A percentile compares a stretch with the other conserved stretches of the same genome.
Conservation (phyloP, 2,113 vertebrate species). For the Rhinopomastus cyanomelas region DNA sequence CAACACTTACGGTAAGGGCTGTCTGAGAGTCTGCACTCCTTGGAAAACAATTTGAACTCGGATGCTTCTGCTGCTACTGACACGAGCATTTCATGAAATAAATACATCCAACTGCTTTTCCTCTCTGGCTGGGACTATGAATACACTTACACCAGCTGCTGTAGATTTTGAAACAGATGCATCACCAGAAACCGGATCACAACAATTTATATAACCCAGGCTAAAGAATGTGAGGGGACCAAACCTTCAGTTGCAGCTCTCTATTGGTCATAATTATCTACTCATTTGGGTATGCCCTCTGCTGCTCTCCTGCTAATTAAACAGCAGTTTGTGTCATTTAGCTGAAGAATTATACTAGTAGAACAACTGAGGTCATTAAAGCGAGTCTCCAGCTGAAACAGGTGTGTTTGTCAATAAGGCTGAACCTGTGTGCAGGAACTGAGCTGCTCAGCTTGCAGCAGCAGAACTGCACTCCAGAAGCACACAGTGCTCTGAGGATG, state of each 20-base stretch:
- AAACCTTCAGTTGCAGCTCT: neutral
- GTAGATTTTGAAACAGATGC: slow-evolving; percentile 24
- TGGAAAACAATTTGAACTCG: neutral
- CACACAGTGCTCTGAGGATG: accelerated
- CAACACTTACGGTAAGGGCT: neutral
- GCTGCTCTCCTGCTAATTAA: slow-evolving; percentile 20
- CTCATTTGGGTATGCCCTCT: neutral
- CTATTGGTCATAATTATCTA: slow-evolving; percentile 10
- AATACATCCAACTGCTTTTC: neutral
- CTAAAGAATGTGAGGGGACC: accelerated
- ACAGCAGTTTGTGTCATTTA: neutral
- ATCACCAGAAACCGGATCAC: neutral
- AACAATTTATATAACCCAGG: slow-evolving; percentile 21
- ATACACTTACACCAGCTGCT: slow-evolving; percentile 3
- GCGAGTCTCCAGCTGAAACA: neutral
- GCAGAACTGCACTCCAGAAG: neutral
- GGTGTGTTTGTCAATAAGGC: neutral
- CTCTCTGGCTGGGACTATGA: slow-evolving; percentile 8
- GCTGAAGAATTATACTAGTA: neutral
- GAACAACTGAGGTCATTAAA: neutral
- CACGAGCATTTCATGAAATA: neutral
- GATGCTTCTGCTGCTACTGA: neutral
- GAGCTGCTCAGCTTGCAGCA: neutral
- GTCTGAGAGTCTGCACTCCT: neutral
- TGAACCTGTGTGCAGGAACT: neutral